A percentile compares a stretch with the other conserved stretches of the same genome.
Evolutionary conservation across 2,797 vertebrate genomes (phyloP).

Genomic region (Catharus ustulatus): DNA sequence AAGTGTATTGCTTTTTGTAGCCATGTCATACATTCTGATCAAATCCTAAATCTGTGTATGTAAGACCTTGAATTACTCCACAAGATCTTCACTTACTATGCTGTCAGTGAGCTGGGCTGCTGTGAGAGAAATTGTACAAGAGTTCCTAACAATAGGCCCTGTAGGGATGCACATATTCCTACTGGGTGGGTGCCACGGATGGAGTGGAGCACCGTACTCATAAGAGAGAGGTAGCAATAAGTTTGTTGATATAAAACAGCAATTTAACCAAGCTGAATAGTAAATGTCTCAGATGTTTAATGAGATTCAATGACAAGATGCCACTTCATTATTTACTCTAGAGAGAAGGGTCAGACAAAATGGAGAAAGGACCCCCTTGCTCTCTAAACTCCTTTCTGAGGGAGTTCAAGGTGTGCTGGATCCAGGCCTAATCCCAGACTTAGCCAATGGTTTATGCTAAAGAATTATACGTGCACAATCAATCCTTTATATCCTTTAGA

Average conservation of each 20-base stretch:
- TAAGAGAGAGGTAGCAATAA: neutral
- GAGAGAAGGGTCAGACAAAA: neutral
- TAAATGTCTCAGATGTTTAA: neutral
- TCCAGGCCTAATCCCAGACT: neutral
- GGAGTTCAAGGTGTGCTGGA: neutral
- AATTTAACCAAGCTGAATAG: neutral
- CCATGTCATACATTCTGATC: neutral
- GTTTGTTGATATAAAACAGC: neutral
- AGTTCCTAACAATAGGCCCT: neutral
- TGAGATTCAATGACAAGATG: neutral
- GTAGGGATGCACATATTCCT: neutral
- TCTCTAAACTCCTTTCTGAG: neutral
- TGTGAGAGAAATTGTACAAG: neutral
- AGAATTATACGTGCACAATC: neutral
- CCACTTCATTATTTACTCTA: neutral
- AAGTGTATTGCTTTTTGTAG: neutral
- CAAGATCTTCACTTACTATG: neutral
- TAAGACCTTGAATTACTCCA: neutral
- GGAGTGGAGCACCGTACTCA: rapidly evolving
- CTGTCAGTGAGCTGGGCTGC: neutral
- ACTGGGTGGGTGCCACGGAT: rapidly evolving
- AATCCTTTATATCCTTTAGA: neutral
- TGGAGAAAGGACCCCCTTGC: neutral
- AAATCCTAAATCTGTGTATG: neutral
- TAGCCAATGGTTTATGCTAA: neutral